Base-by-base conservation (phyloP, 2,888 invertebrate species). In the Ditylenchus weischeri region DNA sequence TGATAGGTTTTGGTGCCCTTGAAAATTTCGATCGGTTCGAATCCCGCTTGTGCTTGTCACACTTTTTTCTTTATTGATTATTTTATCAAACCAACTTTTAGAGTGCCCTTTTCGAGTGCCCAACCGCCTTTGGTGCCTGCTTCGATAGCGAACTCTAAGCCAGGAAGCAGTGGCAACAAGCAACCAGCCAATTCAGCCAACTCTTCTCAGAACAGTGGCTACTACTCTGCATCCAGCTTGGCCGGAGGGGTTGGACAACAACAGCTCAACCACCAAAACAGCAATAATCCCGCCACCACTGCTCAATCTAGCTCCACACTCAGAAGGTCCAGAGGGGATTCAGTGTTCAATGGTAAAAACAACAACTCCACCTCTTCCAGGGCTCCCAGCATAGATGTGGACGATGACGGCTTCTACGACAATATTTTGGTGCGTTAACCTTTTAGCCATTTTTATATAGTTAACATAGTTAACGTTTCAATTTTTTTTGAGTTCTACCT, bases 341-440 rank as follows among this genome's bases (percentile, higher is more conserved):
- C 54, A 13, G 11, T 54, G 21, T 23, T 54, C 23, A n/a, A n/a
- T 29, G 29, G 29, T 5, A 29, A 29, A 2, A 54, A 54, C 2
- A 54, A 43, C 15, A 43, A 21, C 54, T 29, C 54, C 11, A 54
- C 11, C n/a, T 54, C 54, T 5, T 54, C 54, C 54, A 21, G 15
- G 13, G 38, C 19, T 74, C 75, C 63, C 19, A 43, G 57, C 48
- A 29, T 35, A 0, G 77, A 79, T 48, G 78, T 76, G 43, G 79
- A 80, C 57, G 73, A 71, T 48, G 76, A 72, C 60, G 79, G 77
- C 36, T 78, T 80, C 71, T 80, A 80, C 70, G 80, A 80, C 64
- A 80, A 80, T 67, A 77, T 80, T 36, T 57, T 50, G 18, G 69
- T 69, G 19, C 10, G 48, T 35, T 38, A 18, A 43, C 3, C 1